Evolutionary conservation across 2,797 vertebrate species (phyloP).

Genomic region (Thamnophis elegans): DNA sequence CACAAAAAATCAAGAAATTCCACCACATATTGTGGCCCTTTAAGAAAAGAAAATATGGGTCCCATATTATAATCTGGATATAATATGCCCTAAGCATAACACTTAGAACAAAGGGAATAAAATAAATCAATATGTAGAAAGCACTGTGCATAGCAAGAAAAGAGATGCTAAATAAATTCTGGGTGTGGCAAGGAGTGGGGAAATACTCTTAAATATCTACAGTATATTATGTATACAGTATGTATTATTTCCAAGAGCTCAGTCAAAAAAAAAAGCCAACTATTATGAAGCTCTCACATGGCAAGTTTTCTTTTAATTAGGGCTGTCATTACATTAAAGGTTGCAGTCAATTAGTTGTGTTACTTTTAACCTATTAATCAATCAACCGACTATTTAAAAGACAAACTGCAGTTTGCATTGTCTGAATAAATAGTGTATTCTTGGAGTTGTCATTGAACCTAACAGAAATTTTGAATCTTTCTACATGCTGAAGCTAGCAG

Average conservation of each 20-base stretch:
- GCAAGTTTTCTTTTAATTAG: constrained; percentile 46
- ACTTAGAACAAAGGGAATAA: neutral
- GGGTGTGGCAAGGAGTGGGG: neutral
- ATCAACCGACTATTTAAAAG: neutral
- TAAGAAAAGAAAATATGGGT: neutral
- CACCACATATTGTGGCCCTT: neutral
- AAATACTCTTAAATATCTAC: neutral
- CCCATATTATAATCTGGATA: neutral
- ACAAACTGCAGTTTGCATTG: constrained; percentile 8
- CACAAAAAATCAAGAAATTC: neutral
- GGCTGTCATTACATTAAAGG: constrained; percentile 12
- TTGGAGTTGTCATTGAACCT: neutral
- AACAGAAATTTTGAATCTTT: neutral
- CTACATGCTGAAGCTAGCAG: neutral
- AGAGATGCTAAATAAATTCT: neutral
- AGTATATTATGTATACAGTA: neutral
- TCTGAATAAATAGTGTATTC: constrained; percentile 2
- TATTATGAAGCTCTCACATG: constrained; percentile 2
- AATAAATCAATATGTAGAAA: neutral
- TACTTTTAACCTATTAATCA: constrained; percentile 25
- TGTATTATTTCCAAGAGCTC: neutral
- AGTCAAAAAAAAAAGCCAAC: constrained; percentile 26
- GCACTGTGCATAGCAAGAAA: neutral
- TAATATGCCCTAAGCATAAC: neutral
- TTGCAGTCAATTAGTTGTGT: constrained; percentile 15